These are phyloP conservation scores for Chaetodon trifasciatus DNA, from an alignment of 2,797 vertebrate species.

Conservation along the genomic window DNA sequence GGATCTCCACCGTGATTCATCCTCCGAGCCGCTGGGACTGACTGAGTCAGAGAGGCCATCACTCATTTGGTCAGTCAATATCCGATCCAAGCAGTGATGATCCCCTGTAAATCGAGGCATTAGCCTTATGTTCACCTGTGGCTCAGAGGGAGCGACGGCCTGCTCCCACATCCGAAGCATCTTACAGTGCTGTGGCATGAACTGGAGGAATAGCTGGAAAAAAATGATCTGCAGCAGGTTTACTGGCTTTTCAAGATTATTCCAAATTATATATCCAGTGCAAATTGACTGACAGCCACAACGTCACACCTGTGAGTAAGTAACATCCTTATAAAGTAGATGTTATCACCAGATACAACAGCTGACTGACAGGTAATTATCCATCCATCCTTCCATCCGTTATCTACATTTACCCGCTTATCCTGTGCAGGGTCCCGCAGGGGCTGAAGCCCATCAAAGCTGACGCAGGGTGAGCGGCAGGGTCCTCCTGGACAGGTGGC, in stretches of 20 bases:
- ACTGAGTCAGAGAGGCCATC: conserved; percentile 58
- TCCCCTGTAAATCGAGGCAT: conserved; percentile 49
- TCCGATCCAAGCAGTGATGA: conserved; percentile 40
- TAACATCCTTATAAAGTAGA: conserved; percentile 6
- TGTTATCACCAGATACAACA: not conserved
- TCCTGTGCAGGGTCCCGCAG: conserved; percentile 8
- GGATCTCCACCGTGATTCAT: conserved; percentile 51
- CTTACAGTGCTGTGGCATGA: not conserved
- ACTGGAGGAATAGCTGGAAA: not conserved
- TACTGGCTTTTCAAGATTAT: not conserved
- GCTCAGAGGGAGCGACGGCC: conserved; percentile 24
- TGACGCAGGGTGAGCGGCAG: not conserved
- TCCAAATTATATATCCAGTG: not conserved
- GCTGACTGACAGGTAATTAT: conserved; percentile 43
- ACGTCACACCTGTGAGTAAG: conserved; percentile 1
- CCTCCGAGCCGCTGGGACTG: conserved; percentile 34
- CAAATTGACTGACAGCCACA: not conserved
- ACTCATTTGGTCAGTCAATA: conserved; percentile 53
- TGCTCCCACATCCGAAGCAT: conserved; percentile 1
- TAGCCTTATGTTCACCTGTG: conserved; percentile 49
- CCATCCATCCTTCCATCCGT: not conserved
- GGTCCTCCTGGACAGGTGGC: not conserved
- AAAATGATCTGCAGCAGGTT: not conserved
- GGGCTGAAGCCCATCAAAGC: conserved; percentile 4
- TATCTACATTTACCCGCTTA: not conserved